These are phyloP conservation scores for Ormyrus pomaceus DNA, from an alignment of 2,888 invertebrate species.

Conservation along the genomic window DNA sequence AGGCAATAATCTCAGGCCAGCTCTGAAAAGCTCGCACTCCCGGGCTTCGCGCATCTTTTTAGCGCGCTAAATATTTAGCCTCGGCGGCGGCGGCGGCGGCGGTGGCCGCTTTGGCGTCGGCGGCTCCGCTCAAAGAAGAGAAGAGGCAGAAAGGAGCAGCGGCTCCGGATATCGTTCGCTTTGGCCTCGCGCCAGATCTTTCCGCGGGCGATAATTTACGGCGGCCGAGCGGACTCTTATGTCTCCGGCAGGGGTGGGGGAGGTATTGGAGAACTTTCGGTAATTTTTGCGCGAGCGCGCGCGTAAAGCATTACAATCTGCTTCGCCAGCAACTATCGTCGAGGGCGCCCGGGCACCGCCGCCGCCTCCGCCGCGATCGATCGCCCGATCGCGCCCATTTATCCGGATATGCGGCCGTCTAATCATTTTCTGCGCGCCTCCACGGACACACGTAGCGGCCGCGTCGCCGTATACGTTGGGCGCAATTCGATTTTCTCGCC, in stretches of 20 bases:
- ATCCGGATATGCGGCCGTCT: background rate
- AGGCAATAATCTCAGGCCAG: no score
- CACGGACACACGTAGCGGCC: background rate
- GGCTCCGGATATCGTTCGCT: conserved; percentile 65
- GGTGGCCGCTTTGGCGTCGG: background rate
- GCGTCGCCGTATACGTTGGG: no score
- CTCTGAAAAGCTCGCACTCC: no score
- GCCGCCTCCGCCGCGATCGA: background rate
- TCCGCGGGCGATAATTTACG: conserved; percentile 65
- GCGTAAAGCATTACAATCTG: conserved; percentile 44
- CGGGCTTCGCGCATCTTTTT: no score
- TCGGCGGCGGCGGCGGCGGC: background rate
- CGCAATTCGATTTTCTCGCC: no score
- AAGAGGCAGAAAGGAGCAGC: conserved; percentile 11
- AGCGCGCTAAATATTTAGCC: no score
- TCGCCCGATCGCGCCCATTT: conserved; percentile 15
- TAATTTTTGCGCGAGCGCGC: conserved; percentile 50
- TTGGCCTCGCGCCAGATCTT: conserved; percentile 68
- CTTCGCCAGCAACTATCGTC: conserved; percentile 37
- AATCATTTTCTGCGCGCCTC: conserved; percentile 8
- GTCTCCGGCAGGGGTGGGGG: conserved; percentile 44
- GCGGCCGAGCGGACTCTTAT: conserved; percentile 57
- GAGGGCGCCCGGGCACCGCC: no score
- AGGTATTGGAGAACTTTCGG: conserved; percentile 54
- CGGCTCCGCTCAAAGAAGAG: background rate